Percentiles rank a stretch among this genome's conserved stretches.
Conservation (phyloP, 2,113 vertebrate genomes). For the Forbesichthys agassizii region DNA sequence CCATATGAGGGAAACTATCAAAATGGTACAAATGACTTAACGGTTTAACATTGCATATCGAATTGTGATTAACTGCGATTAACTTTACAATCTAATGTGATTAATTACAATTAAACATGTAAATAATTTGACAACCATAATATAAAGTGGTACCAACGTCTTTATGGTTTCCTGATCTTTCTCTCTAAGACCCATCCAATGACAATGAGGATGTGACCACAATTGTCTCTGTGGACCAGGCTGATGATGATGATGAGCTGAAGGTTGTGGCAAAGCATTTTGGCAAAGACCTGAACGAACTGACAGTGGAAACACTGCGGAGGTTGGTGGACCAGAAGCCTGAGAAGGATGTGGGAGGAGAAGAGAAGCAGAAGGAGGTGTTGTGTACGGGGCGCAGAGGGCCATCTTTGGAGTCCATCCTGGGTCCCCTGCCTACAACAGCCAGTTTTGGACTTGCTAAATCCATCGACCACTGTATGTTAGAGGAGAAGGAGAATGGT, state of each 20-base stretch:
- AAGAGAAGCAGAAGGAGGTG: constrained; percentile 28
- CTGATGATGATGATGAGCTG: constrained; percentile 79
- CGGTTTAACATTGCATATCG: too few species aligned
- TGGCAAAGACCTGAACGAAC: constrained; percentile 81
- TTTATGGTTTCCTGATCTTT: too few species aligned
- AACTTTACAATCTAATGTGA: too few species aligned
- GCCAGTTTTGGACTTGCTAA: constrained; percentile 88
- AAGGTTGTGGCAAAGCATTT: constrained; percentile 87
- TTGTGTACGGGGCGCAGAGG: constrained; percentile 38
- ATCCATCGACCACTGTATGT: constrained; percentile 80
- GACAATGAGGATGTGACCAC: constrained; percentile 59
- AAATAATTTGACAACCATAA: too few species aligned
- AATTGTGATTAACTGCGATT: too few species aligned
- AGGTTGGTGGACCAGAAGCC: constrained; percentile 27
- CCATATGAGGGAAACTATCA: too few species aligned
- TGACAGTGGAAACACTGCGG: constrained; percentile 55
- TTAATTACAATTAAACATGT: too few species aligned
- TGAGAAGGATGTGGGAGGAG: neutral
- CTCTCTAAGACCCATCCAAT: constrained; percentile 60
- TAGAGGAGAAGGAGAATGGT: constrained; percentile 80
- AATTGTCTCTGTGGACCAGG: constrained; percentile 47
- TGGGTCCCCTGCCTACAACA: constrained; percentile 87
- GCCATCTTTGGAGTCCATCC: constrained; percentile 81
- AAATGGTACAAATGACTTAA: too few species aligned
- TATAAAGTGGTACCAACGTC: too few species aligned